Percentiles rank a stretch among this genome's conserved stretches.
Conservation (phyloP, 2,888 invertebrate genomes). For the Xanthorhoe spadicearia region DNA sequence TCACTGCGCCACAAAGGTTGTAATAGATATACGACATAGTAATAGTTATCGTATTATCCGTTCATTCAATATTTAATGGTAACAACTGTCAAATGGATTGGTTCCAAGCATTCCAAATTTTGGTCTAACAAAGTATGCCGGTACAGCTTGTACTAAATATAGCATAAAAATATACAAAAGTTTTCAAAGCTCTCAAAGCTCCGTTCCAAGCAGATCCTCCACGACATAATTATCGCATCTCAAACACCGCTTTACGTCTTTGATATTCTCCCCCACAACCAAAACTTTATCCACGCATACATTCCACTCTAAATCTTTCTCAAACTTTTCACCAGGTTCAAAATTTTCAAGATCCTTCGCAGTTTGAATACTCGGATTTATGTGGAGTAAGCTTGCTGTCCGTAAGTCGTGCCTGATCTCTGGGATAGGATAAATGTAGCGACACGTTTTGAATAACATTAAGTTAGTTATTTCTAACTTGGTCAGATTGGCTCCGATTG, state of each 20-base stretch:
- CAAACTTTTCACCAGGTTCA: constrained; percentile 47
- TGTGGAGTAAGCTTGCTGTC: constrained; percentile 66
- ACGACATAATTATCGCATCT: constrained; percentile 25
- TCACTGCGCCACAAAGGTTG: too few relatives aligned
- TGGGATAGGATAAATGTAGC: constrained; percentile 78
- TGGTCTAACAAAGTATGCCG: too few relatives aligned
- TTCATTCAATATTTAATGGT: too few relatives aligned
- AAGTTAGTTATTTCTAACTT: constrained; percentile 65
- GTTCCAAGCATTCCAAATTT: too few relatives aligned
- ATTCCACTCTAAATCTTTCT: constrained; percentile 45
- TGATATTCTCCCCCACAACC: constrained; percentile 39
- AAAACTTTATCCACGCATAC: constrained; percentile 45
- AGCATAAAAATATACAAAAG: background rate
- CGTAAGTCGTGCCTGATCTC: constrained; percentile 79
- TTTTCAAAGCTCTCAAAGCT: background rate
- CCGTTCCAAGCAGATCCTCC: constrained; percentile 20
- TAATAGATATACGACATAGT: too few relatives aligned
- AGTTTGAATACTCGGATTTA: constrained; percentile 55
- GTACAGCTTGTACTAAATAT: too few relatives aligned
- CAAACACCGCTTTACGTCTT: constrained; percentile 29
- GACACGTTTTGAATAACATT: constrained; percentile 81
- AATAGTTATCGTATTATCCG: too few relatives aligned
- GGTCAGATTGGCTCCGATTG: constrained; percentile 55
- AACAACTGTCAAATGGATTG: too few relatives aligned
- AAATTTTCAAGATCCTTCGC: constrained; percentile 46